Evolutionary conservation across 2,797 vertebrate genomes (phyloP).

Genomic region (Chromis chromis): DNA sequence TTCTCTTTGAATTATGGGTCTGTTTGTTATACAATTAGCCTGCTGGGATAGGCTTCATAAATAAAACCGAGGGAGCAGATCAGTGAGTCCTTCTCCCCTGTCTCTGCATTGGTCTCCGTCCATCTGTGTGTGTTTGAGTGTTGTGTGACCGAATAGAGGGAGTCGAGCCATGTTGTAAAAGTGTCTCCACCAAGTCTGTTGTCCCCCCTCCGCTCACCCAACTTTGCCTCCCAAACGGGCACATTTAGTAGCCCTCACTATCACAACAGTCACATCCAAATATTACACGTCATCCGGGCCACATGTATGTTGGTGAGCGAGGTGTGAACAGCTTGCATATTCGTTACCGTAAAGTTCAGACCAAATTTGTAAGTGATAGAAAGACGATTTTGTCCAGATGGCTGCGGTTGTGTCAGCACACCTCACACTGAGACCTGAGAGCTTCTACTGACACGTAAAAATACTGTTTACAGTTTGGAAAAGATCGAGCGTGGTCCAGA

Average conservation of each 20-base stretch:
- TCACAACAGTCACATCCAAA: constrained; percentile 51
- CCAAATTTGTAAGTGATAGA: constrained; percentile 64
- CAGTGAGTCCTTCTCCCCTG: constrained; percentile 57
- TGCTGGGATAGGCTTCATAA: constrained; percentile 79
- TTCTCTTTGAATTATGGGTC: constrained; percentile 79
- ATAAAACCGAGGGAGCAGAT: constrained; percentile 75
- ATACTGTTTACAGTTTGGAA: constrained; percentile 6
- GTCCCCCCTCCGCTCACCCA: constrained; percentile 21
- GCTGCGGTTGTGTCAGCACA: constrained; percentile 65
- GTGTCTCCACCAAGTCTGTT: constrained; percentile 59
- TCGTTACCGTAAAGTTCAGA: constrained; percentile 69
- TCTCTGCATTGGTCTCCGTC: constrained; percentile 60
- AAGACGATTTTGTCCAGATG: constrained; percentile 70
- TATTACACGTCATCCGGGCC: constrained; percentile 61
- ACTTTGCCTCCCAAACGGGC: constrained; percentile 36
- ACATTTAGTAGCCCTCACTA: constrained; percentile 39
- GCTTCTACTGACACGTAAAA: constrained; percentile 5
- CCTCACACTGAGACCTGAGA: constrained; percentile 54
- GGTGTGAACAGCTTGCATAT: constrained; percentile 74
- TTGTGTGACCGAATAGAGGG: constrained; percentile 57
- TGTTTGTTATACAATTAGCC: constrained; percentile 88
- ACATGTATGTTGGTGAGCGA: constrained; percentile 59
- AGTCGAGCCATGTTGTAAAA: constrained; percentile 56
- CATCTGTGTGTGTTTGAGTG: constrained; percentile 63
- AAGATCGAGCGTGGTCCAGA: background rate